phyloP scores from a whole-genome alignment of 2,113 vertebrate species.

The Lethenteron camtschaticum region DNA sequence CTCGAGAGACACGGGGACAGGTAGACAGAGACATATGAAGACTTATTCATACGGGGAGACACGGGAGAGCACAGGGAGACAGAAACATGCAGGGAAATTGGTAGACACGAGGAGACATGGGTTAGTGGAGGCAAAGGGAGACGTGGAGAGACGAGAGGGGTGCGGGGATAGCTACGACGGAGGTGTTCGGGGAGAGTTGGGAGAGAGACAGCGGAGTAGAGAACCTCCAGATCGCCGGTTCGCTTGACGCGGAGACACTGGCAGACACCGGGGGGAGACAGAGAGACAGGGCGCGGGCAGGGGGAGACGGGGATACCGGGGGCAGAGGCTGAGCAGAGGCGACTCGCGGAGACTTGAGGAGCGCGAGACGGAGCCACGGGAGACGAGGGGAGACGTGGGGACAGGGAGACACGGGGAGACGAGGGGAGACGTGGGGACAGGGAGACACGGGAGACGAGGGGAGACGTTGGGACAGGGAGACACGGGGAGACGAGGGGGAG shows the following conservation, averaged over 20 bases:
- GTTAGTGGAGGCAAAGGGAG: neutral
- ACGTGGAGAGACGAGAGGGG: neutral
- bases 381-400: no score
- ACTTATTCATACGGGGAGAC: neutral
- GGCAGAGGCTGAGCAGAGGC: no score
- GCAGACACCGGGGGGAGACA: no score
- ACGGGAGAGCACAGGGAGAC: neutral
- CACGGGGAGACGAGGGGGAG: neutral
- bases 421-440: no score
- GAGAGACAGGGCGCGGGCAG: no score
- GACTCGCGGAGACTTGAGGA: neutral
- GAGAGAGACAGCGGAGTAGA: no score
- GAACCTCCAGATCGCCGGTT: no score
- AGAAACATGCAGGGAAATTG: neutral
- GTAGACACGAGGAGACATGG: neutral
- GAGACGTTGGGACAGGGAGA: neutral
- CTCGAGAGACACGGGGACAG: neutral
- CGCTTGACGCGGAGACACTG: no score
- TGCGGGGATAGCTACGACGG: no score
- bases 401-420: no score
- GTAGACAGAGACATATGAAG: neutral
- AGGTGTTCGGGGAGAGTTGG: no score
- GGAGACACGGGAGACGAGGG: neutral
- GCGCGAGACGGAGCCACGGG: neutral
- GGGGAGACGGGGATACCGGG: no score